Conservation (phyloP, 2,797 vertebrate species). For the Gymnocypris eckloni region DNA sequence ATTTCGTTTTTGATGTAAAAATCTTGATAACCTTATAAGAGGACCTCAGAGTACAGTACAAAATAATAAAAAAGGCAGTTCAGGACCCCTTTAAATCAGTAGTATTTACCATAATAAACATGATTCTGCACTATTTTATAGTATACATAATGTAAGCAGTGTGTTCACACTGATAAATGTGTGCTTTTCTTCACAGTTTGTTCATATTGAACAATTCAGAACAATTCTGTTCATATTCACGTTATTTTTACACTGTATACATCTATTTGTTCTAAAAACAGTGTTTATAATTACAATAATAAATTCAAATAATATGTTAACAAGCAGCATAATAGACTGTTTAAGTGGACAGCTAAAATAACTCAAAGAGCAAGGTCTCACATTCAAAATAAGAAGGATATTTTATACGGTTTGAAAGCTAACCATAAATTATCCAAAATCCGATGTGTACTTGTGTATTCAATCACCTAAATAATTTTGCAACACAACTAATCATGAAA, state of each 20-base stretch:
- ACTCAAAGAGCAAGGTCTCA: not conserved
- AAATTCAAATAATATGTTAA: not conserved
- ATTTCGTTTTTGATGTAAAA: not conserved
- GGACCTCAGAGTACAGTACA: not conserved
- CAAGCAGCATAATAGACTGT: not conserved
- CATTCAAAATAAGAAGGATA: not conserved
- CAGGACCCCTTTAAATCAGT: not conserved
- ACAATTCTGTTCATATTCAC: not conserved
- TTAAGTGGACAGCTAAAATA: not conserved
- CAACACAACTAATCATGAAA: not conserved
- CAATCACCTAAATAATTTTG: not conserved
- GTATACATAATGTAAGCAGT: not conserved
- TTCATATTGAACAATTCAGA: too few species aligned
- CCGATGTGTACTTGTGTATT: not conserved
- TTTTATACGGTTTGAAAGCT: not conserved
- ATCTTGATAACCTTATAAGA: not conserved
- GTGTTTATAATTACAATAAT: not conserved
- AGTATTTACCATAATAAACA: not conserved
- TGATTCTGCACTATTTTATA: not conserved
- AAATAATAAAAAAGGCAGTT: not conserved
- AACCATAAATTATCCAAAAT: not conserved
- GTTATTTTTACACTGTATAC: not conserved
- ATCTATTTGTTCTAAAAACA: not conserved
- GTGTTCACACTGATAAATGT: not conserved
- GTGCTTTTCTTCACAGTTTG: not conserved